Percentiles rank a stretch among this genome's conserved stretches.
These are phyloP conservation scores for Hippocampus guttulatus DNA, from an alignment of 2,113 vertebrate species.

Conservation along the genomic window DNA sequence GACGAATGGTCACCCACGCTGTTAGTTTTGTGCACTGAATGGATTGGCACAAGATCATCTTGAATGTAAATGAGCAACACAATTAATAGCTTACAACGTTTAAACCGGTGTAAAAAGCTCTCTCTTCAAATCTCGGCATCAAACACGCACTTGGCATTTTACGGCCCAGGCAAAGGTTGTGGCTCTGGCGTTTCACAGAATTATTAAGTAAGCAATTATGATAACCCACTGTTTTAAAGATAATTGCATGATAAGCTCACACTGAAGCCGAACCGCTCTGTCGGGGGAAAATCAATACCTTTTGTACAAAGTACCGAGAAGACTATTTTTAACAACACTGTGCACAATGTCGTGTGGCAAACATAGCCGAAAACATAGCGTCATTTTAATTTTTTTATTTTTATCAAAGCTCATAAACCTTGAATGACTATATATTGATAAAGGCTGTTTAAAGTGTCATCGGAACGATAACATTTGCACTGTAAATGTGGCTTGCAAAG, in stretches of 20 bases:
- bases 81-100: conserved; percentile 19
- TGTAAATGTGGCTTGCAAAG: conserved; percentile 71
- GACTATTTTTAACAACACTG: conserved; percentile 9
- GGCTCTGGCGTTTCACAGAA: conserved; percentile 70
- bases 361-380: conserved; percentile 17
- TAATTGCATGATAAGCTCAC: conserved; percentile 74
- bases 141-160: conserved; percentile 68
- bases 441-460: conserved; percentile 97
- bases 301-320: conserved; percentile 15
- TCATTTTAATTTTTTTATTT: conserved; percentile 65
- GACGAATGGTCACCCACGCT: not conserved
- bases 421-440: conserved; percentile 97
- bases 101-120: not conserved
- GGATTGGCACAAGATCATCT: not conserved
- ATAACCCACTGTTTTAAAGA: conserved; percentile 77
- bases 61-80: not conserved
- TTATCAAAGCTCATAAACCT: conserved; percentile 98
- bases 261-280: conserved; percentile 53
- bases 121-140: conserved; percentile 56
- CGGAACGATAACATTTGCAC: conserved; percentile 84
- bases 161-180: conserved; percentile 69
- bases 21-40: not conserved
- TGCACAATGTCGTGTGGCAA: conserved; percentile 8
- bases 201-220: conserved; percentile 87
- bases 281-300: conserved; percentile 54